A percentile compares a stretch with the other conserved stretches of the same genome.
phyloP scores from a whole-genome alignment of 2,888 invertebrate genomes.

The Catocala sponsa region DNA sequence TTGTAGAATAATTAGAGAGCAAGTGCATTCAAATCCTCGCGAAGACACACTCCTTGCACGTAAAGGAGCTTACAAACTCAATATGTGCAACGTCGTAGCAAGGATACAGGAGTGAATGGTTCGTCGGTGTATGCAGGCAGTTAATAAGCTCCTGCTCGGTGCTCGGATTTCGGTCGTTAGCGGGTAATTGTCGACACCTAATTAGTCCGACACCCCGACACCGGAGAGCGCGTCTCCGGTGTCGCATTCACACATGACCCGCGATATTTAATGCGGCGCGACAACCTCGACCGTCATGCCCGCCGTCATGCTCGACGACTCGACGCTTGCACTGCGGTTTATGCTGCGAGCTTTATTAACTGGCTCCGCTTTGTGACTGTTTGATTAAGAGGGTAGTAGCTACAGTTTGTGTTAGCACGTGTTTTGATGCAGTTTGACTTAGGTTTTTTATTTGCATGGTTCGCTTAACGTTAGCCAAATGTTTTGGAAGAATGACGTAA shows the following conservation, averaged over 20 bases:
- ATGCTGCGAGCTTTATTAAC: slow-evolving; percentile 37
- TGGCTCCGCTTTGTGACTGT: slow-evolving; percentile 2
- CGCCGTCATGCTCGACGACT: slow-evolving; percentile 7
- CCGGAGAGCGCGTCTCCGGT: slow-evolving; percentile 72
- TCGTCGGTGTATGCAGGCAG: slow-evolving; percentile 57
- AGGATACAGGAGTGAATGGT: slow-evolving; percentile 59
- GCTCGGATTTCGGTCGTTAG: slow-evolving; percentile 84
- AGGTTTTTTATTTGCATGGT: background rate
- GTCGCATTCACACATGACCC: slow-evolving; percentile 79
- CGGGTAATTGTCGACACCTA: slow-evolving; percentile 83
- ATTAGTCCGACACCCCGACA: slow-evolving; percentile 76
- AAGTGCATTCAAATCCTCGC: slow-evolving; percentile 22
- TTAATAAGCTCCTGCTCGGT: slow-evolving; percentile 75
- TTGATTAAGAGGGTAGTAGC: slow-evolving; percentile 1
- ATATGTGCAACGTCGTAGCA: slow-evolving; percentile 38
- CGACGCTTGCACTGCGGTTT: slow-evolving; percentile 26
- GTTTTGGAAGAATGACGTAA: too few relatives aligned
- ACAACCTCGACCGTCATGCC: slow-evolving; percentile 40
- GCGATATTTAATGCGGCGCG: slow-evolving; percentile 68
- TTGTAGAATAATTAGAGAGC: slow-evolving; percentile 29
- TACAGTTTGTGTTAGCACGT: slow-evolving; percentile 12
- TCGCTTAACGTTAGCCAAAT: too few relatives aligned
- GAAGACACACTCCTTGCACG: slow-evolving; percentile 14
- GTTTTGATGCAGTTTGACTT: slow-evolving; percentile 4
- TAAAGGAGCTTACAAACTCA: slow-evolving; percentile 41